A percentile compares a stretch with the other conserved stretches of the same genome.
These are phyloP conservation scores for Chymomyza costata DNA, from an alignment of 1,140 invertebrate genomes.

Conservation along the genomic window DNA sequence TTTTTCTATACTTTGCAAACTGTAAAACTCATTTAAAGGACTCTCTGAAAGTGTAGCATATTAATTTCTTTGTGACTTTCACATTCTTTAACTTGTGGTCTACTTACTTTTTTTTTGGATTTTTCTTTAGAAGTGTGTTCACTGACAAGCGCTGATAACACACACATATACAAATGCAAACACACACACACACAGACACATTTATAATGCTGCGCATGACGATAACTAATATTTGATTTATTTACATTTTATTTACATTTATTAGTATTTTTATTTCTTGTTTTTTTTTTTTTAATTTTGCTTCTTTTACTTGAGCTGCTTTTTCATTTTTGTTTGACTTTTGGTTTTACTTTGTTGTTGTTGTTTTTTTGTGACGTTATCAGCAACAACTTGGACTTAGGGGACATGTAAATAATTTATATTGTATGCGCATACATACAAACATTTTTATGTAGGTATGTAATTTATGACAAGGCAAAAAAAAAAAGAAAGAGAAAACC, in stretches of 20 bases:
- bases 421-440: slow-evolving; percentile 19
- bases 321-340: slow-evolving; percentile 24
- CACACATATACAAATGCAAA: slow-evolving; percentile 1
- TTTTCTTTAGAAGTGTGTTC: too few species aligned
- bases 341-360: slow-evolving; percentile 11
- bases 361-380: slow-evolving; percentile 29
- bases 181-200: too few species aligned
- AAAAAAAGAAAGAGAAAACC: slow-evolving; percentile 18
- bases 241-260: slow-evolving; percentile 48
- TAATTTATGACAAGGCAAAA: slow-evolving; percentile 59
- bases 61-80: too few species aligned
- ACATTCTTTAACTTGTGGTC: too few species aligned
- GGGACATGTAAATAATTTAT: slow-evolving; percentile 73
- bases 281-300: slow-evolving; percentile 27
- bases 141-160: slow-evolving; percentile 24
- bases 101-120: too few species aligned
- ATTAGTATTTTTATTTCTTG: slow-evolving; percentile 23
- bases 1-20: too few species aligned
- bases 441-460: slow-evolving; percentile 59
- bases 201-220: too few species aligned
- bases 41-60: too few species aligned
- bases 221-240: slow-evolving; percentile 63
- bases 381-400: slow-evolving; percentile 69
- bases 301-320: slow-evolving; percentile 18
- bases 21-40: too few species aligned